Evolutionary conservation across 2,888 invertebrate genomes (phyloP).

Genomic region (Baccha elongata): DNA sequence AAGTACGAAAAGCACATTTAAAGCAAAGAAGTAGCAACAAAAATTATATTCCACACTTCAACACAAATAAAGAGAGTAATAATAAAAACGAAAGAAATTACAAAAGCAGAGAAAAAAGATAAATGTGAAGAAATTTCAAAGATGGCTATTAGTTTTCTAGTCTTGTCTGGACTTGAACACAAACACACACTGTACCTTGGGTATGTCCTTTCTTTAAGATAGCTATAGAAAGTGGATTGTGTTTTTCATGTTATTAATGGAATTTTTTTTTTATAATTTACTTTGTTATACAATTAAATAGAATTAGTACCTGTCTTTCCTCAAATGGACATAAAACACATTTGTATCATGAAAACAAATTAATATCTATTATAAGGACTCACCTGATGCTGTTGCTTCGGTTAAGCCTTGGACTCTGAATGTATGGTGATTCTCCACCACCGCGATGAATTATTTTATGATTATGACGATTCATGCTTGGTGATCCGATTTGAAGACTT

Average conservation of each 20-base stretch:
- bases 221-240: constrained; percentile 84
- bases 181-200: constrained; percentile 87
- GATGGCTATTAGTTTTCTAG: constrained; percentile 49
- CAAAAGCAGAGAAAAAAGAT: constrained; percentile 24
- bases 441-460: constrained; percentile 81
- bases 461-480: constrained; percentile 85
- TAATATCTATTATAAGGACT: constrained; percentile 75
- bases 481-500: constrained; percentile 88
- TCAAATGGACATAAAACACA: neutral
- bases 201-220: constrained; percentile 95
- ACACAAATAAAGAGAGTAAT: constrained; percentile 42
- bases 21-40: constrained; percentile 32
- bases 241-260: constrained; percentile 42
- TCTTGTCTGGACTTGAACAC: constrained; percentile 35
- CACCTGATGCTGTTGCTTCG: constrained; percentile 97
- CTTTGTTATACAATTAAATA: neutral
- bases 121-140: constrained; percentile 23
- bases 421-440: constrained; percentile 81
- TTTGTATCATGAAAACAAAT: neutral
- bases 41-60: constrained; percentile 19
- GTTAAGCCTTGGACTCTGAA: constrained; percentile 88
- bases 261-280: constrained; percentile 19
- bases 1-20: constrained; percentile 67
- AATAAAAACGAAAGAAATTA: constrained; percentile 13
- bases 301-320: neutral